Evolutionary conservation across 2,888 invertebrate genomes (phyloP).

Genomic region (Drosophila quinaria): DNA sequence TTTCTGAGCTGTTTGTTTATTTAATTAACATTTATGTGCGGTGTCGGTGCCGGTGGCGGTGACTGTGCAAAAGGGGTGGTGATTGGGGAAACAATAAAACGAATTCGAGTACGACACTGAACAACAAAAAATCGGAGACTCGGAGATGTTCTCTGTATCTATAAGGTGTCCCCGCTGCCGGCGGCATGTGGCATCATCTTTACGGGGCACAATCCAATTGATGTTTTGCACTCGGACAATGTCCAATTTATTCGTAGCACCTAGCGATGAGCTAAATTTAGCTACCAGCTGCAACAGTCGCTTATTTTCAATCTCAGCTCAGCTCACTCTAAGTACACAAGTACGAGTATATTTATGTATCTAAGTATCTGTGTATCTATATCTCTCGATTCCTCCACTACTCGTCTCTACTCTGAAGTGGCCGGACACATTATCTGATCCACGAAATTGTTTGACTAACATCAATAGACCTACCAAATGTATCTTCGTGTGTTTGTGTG

Average conservation of each 20-base stretch:
- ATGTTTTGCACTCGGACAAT: slow-evolving; percentile 31
- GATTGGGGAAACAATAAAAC: slow-evolving; percentile 25
- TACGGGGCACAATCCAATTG: slow-evolving; percentile 45
- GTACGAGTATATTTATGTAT: slow-evolving; percentile 9
- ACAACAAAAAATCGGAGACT: slow-evolving; percentile 4
- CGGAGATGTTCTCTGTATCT: slow-evolving; percentile 10
- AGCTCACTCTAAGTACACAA: slow-evolving; percentile 35
- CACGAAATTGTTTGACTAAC: slow-evolving; percentile 37
- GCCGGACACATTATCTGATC: slow-evolving; percentile 19
- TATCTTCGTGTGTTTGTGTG: neutral
- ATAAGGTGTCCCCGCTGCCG: slow-evolving; percentile 9
- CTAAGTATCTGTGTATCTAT: slow-evolving; percentile 13
- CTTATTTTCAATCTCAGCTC: slow-evolving; percentile 69
- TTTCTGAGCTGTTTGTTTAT: slow-evolving; percentile 77
- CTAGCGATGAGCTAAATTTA: slow-evolving; percentile 43
- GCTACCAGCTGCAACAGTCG: slow-evolving; percentile 23
- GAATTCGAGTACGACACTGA: slow-evolving; percentile 4
- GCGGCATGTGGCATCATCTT: slow-evolving; percentile 13
- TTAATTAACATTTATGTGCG: slow-evolving; percentile 66
- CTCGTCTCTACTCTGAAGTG: slow-evolving; percentile 10
- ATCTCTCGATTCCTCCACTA: neutral
- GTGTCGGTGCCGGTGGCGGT: neutral
- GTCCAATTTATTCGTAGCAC: slow-evolving; percentile 55
- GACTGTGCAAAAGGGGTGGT: slow-evolving; percentile 1
- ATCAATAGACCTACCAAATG: slow-evolving; percentile 30